Evolutionary conservation across 2,888 invertebrate species (phyloP).

Genomic region (Mystacides longicornis): DNA sequence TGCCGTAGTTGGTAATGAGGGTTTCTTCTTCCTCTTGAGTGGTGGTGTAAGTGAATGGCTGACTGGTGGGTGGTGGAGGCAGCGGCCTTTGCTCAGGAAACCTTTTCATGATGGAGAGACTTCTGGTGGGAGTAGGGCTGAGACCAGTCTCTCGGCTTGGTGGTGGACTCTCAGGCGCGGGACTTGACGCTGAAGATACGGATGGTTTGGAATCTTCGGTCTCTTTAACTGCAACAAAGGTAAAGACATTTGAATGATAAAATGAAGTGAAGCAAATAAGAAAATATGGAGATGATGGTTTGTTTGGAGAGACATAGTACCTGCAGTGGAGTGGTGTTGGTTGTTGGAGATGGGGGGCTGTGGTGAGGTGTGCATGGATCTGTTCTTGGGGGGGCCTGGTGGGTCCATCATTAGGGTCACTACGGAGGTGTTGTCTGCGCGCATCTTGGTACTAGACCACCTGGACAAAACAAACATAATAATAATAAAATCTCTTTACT

Average conservation of each 20-base stretch:
- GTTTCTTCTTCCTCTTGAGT: conserved; percentile 30
- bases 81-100: conserved; percentile 25
- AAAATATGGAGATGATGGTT: neutral
- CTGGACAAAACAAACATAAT: conserved; percentile 31
- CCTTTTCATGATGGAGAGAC: conserved; percentile 17
- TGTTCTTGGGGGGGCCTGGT: conserved; percentile 69
- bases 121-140: conserved; percentile 9
- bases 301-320: neutral
- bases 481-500: neutral
- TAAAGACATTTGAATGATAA: neutral
- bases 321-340: too few species aligned
- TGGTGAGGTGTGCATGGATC: conserved; percentile 31
- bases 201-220: conserved; percentile 22
- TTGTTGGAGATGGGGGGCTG: conserved; percentile 2
- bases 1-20: conserved; percentile 40
- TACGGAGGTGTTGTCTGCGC: conserved; percentile 95
- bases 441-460: conserved; percentile 78
- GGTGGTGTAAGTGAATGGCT: conserved; percentile 2
- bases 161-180: conserved; percentile 2
- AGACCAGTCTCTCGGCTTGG: neutral
- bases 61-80: conserved; percentile 12
- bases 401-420: conserved; percentile 87
- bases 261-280: neutral
- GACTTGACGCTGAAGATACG: conserved; percentile 4
- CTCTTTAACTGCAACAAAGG: conserved; percentile 22